Base-by-base conservation (phyloP, 92 coral and sea anemone species). In the Zoanthus sociatus region DNA sequence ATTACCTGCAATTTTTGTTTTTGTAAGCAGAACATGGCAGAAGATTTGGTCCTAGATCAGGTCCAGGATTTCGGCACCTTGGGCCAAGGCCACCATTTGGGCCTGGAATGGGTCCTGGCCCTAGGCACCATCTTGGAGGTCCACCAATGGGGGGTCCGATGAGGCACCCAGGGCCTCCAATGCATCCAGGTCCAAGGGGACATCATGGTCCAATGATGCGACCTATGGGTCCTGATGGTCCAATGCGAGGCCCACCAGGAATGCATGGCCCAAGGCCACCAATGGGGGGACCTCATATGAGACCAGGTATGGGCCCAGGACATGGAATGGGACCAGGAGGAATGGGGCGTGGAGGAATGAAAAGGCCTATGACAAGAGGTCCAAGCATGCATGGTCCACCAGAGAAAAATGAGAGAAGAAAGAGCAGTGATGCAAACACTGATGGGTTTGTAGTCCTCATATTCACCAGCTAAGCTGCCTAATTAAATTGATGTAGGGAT, bases 1-100 rank as follows among this genome's bases (percentile, higher is more conserved):
- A 30, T 9, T 26, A 51, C 45, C 14, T 60, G 33, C 2, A 20
- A 7, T 68, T 48, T 55, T 37, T 46, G 69, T 44, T 78, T 72
- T 79, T 73, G 26, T 9, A 53, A 56, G 67, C 86, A 94, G 98
- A 94, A 87, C 96, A 94, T 72, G 96, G 98, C 45, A 87, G 95
- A 88, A 88, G 98, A 68, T 91, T 86, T 33, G 92, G 85, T 9
- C 60, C 75, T 20, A 81, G 85, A 71, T 63, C 69, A 63, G 90
- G 95, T 21, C 98, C 98, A 73, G 88, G 94, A 17, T 91, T 88
- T 87, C 64, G 94, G 71, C 95, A 88, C 71, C 90, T 70, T 64
- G 92, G 92, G 76, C 90, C 90, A 32, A 71, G 91, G 48, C 95
- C 92, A 37, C 98, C 92, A 4, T 94, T 94, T 83, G 94, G 96